Base-by-base conservation (phyloP, 2,888 invertebrate species). In the Heliothis peltigera region DNA sequence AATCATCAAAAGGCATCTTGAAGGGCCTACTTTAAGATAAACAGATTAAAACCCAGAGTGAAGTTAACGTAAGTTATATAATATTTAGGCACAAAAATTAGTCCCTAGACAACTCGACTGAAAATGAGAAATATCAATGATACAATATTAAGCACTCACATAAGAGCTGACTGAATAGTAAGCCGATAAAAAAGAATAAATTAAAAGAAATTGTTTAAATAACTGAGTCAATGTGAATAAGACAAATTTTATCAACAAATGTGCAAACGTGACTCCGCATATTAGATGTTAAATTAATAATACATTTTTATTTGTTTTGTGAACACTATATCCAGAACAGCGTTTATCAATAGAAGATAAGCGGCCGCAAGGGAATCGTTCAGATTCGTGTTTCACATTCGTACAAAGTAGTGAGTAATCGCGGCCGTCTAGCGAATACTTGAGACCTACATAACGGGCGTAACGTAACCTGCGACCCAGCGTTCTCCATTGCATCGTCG, bases 381-480 rank as follows among this genome's bases (percentile, higher is more conserved):
- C 1, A 35, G 19, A 57, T 32, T 21, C 8, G 48, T 42, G 21
- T 54, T 44, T 66, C 49, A 53, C 22, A 44, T 56, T 63, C 43
- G 66, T 56, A 63, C 58, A 64, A 64, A 63, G 56, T 63, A 46
- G 54, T 66, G 59, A 70, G 53, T 61, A 64, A 53, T 46, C 22
- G 54, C 46, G 32, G 52, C 22, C 55, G 47, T 15, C 57, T 66
- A 55, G 56, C 60, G 62, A 70, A 64, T 60, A 57, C 65, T 64
- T 32, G 68, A 77, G 80, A 83, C 77, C 86, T 84, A 82, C 83
- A 81, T 81, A 75, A 63, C 77, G 77, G 75, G 75, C 82, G 75
- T 83, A 89, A 88, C 89, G 90, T 91, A 92, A 92, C 93, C 92
- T 92, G 89, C 91, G 92, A 92, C 92, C 92, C 83, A 82, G 68